phyloP scores from a whole-genome alignment of 1,140 invertebrate species.

The Caenorhabditis latens region DNA sequence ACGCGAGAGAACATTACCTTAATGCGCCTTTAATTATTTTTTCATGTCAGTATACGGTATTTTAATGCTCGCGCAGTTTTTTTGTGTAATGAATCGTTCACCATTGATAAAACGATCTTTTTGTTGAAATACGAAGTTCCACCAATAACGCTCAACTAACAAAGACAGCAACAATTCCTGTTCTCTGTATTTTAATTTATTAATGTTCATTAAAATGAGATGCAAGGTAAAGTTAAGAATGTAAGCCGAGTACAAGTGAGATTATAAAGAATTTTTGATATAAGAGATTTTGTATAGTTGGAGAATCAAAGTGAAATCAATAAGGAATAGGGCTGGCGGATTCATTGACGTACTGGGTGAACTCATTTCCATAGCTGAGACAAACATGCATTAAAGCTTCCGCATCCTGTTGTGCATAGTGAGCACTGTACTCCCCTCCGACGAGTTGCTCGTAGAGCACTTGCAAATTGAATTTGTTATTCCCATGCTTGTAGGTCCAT shows the following conservation, averaged over 20 bases:
- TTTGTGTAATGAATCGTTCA: too few species aligned
- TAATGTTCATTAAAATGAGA: too few species aligned
- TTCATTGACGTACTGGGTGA: background rate
- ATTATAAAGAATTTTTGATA: background rate
- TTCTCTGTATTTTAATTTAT: too few species aligned
- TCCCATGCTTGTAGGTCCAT: conserved; percentile 15
- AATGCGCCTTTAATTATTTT: too few species aligned
- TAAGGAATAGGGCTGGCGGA: background rate
- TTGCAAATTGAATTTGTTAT: background rate
- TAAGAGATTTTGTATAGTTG: background rate
- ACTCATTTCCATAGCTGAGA: conserved; percentile 23
- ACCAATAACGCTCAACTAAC: too few species aligned
- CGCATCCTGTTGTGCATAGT: conserved; percentile 36
- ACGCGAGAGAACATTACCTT: too few species aligned
- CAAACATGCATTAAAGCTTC: conserved; percentile 39
- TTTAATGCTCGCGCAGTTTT: too few species aligned
- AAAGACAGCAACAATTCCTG: too few species aligned
- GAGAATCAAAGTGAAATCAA: background rate
- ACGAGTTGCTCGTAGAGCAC: background rate
- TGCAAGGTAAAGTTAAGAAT: too few species aligned
- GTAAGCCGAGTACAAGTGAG: background rate
- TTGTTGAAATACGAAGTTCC: too few species aligned
- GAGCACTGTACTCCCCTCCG: conserved; percentile 12
- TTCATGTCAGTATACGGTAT: too few species aligned
- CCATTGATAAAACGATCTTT: too few species aligned